Evolutionary conservation across 2,113 vertebrate genomes (phyloP), one percentile per base, ranked within the genome.

Genomic region (Nyctibius bracteatus): DNA sequence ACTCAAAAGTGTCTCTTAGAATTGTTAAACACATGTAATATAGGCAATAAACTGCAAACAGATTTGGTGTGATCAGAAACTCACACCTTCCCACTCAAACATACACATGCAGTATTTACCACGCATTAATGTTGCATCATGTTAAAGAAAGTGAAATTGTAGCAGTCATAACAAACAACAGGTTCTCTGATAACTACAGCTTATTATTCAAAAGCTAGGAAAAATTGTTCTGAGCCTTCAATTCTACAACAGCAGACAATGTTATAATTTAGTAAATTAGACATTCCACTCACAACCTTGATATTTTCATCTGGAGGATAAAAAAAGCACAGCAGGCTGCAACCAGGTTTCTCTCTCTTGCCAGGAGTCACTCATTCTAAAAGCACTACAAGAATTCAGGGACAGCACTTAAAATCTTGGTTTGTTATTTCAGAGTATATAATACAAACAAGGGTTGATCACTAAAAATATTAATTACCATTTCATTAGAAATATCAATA

Each of bases 401-500:
- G 77, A 46, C 72, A 96, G 85, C 37, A 83, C 41, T 86, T 81
- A 88, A 2, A 66, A 35, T 35, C 51, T 37, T 23, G 23, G 20
- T 74, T 61, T 68, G 33, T 49, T 86, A 62, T 55, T 73, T 86
- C 52, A 35, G 27, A 88, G 35, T 75, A 52, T 16, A 74, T 54
- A 78, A 73, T 5, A 81, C 41, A 93, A 95, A 89, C 67, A 94
- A 94, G 71, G 37, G 33, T 59, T 43, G 33, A 84, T 55, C 58
- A 67, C 51, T 80, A 63, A 54, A 81, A 92, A 86, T 82, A 94
- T 95, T 71, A 88, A 95, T 93, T 81, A 96, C 18, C 57, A 94
- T 95, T 97, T 97, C 58, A 95, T 96, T 93, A 94, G 44, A 81
- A 96, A 91, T 63, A 95, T 14, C 31, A 78, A 8, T 59, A 78